Base-by-base conservation (phyloP, 2,888 invertebrate species). In the Mythimna lalbum region DNA sequence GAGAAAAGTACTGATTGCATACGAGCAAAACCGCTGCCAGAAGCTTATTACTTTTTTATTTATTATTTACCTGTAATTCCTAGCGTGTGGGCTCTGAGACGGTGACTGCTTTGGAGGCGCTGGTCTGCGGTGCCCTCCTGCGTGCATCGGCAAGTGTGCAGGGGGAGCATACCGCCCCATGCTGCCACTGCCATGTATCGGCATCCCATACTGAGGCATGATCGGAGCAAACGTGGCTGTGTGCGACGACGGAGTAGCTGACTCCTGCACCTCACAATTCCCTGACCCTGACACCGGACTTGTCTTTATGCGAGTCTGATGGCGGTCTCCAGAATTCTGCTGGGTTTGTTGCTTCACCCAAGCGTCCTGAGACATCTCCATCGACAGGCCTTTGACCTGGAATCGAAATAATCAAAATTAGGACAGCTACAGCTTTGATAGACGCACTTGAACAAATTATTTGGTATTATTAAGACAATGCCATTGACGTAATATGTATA, bases 71-170 rank as follows among this genome's bases (percentile, higher is more conserved):
- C 94, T 96, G 88, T 93, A 97, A 93, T 93, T 97, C 91, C 93
- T 96, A 90, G 96, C 95, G 89, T 89, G 96, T 85, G 93, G 97
- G 91, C 93, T 96, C 90, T 90, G 96, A 87, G 93, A 96, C 83
- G 95, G 96, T 88, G 95, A 96, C 83, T 92, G 96, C 82, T 95
- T 95, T 62, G 96, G 96, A 49, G 96, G 91, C 19, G 95, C 93
- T 36, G 96, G 95, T 85, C 96, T 89, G 75, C 96, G 95, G 71
- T 94, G 95, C 6, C 93, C 86, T 19, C 91, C 92, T 31, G 96
- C 95, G 84, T 97, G 97, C 86, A 97, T 96, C 52, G 97, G 96
- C 81, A 94, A 90, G 95, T 96, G 91, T 5, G 94, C 93, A 14
- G 95, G 96, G 49, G 95, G 95, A 31, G 92, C 95, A 78, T 97